These are phyloP conservation scores for Decapterus maruadsi DNA, from an alignment of 2,797 vertebrate genomes.

Conservation along the genomic window DNA sequence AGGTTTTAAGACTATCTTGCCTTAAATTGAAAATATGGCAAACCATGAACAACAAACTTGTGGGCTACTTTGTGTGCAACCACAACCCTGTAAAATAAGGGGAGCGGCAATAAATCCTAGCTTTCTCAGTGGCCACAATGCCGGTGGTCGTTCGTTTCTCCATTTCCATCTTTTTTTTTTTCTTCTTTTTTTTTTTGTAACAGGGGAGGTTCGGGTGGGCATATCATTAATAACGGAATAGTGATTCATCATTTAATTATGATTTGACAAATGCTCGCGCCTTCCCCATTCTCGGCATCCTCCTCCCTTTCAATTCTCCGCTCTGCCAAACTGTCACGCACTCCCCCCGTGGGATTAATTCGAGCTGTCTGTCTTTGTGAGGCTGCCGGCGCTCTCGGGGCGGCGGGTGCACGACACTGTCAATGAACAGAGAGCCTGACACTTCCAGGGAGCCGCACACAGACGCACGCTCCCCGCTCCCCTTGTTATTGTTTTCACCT, in stretches of 20 bases:
- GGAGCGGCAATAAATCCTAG: slow-evolving; percentile 51
- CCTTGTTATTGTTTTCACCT: slow-evolving; percentile 88
- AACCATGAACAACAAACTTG: slow-evolving; percentile 34
- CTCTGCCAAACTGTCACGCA: slow-evolving; percentile 97
- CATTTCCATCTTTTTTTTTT: slow-evolving; percentile 67
- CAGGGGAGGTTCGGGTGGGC: slow-evolving; percentile 79
- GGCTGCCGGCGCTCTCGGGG: slow-evolving; percentile 93
- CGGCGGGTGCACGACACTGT: slow-evolving; percentile 92
- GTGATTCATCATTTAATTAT: slow-evolving; percentile 99
- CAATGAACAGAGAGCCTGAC: slow-evolving; percentile 92
- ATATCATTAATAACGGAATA: slow-evolving; percentile 97
- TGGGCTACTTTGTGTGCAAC: slow-evolving; percentile 31
- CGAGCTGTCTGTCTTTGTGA: slow-evolving; percentile 97
- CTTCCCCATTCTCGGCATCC: slow-evolving; percentile 97
- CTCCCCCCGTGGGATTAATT: slow-evolving; percentile 98
- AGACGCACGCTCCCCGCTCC: slow-evolving; percentile 81
- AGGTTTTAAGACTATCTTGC: neutral
- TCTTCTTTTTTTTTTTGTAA: slow-evolving; percentile 54
- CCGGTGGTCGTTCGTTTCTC: slow-evolving; percentile 67
- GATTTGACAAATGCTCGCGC: slow-evolving; percentile 99
- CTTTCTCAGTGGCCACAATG: slow-evolving; percentile 59
- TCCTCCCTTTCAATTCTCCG: slow-evolving; percentile 98
- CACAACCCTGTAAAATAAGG: slow-evolving; percentile 56
- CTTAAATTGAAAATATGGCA: slow-evolving; percentile 26
- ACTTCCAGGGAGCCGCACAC: slow-evolving; percentile 86